Evolutionary conservation across 2,888 invertebrate genomes (phyloP).

Genomic region (Chironomus tentans): DNA sequence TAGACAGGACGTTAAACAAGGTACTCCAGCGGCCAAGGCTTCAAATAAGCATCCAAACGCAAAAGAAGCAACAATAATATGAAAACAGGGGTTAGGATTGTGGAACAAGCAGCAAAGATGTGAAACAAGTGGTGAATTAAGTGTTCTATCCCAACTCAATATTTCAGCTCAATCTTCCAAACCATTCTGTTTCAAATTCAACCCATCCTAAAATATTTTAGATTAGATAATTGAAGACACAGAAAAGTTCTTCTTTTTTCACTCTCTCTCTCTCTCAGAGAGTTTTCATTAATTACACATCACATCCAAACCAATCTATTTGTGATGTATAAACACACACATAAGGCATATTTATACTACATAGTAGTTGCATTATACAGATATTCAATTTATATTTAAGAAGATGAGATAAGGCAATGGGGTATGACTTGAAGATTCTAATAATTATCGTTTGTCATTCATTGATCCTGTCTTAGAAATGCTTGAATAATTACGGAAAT

Average conservation of each 20-base stretch:
- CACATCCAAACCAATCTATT: background rate
- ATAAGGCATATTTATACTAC: background rate
- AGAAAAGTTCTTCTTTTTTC: background rate
- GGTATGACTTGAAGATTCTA: conserved; percentile 3
- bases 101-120: too few relatives aligned
- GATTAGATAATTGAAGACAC: conserved; percentile 8
- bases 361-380: too few relatives aligned
- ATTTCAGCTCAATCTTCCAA: background rate
- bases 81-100: too few relatives aligned
- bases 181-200: background rate
- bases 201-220: background rate
- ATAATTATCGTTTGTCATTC: conserved; percentile 12
- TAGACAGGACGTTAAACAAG: too few relatives aligned
- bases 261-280: background rate
- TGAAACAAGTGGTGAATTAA: too few relatives aligned
- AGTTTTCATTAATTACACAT: conserved; percentile 8
- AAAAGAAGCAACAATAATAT: too few relatives aligned
- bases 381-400: background rate
- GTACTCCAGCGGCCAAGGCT: too few relatives aligned
- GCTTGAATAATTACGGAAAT: conserved; percentile 8
- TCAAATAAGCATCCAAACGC: too few relatives aligned
- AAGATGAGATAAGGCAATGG: background rate
- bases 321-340: background rate
- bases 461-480: conserved; percentile 4
- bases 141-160: background rate